phyloP scores from a whole-genome alignment of 2,797 vertebrate species.

The Tinamus major region DNA sequence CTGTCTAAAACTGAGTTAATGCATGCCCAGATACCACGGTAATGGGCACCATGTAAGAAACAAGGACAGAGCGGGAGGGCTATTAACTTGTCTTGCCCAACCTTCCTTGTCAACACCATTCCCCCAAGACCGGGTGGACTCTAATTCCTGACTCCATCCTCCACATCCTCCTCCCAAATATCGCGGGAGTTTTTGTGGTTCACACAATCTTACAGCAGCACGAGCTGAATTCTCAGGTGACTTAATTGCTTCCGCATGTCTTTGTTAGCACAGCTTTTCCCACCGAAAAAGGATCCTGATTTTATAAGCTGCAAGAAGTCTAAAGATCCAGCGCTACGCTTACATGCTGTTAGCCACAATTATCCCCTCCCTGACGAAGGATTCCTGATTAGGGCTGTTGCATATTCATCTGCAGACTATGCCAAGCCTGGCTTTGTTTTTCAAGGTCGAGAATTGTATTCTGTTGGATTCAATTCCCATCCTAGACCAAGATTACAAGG shows the following conservation, averaged over 20 bases:
- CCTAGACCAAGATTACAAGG: slow-evolving; percentile 59
- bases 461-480: slow-evolving; percentile 69
- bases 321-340: slow-evolving; percentile 35
- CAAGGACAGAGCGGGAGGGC: neutral
- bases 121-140: neutral
- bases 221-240: slow-evolving; percentile 7
- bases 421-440: slow-evolving; percentile 61
- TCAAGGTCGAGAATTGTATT: slow-evolving; percentile 71
- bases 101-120: neutral
- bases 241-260: slow-evolving; percentile 7
- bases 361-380: slow-evolving; percentile 56
- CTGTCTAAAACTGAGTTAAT: neutral
- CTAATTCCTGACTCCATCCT: slow-evolving; percentile 3
- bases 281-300: neutral
- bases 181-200: neutral
- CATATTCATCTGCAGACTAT: slow-evolving; percentile 55
- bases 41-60: neutral
- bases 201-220: rapidly evolving
- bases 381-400: slow-evolving; percentile 60
- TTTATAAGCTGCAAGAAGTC: slow-evolving; percentile 55
- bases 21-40: neutral
- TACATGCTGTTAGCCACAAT: slow-evolving; percentile 52
- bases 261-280: slow-evolving; percentile 46
- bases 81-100: neutral
- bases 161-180: neutral